These are phyloP conservation scores for Lepisosteus oculatus DNA, from an alignment of 2,113 vertebrate species.

Conservation along the genomic window DNA sequence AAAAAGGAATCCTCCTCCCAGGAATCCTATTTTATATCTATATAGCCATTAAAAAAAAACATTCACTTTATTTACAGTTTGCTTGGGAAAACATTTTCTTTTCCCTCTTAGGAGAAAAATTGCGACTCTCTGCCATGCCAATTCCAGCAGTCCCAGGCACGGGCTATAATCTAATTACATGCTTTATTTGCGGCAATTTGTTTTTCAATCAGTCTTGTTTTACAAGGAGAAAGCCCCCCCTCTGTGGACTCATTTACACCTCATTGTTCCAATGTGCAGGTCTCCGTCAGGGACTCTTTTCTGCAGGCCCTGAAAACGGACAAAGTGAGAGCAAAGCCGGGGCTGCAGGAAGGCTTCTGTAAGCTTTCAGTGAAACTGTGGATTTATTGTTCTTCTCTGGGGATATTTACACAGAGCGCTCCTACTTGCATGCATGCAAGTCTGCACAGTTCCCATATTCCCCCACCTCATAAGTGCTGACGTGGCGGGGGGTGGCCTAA, in stretches of 20 bases:
- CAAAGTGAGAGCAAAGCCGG: too few relatives aligned
- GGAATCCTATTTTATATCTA: slow-evolving; percentile 5
- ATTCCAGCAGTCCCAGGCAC: slow-evolving; percentile 60
- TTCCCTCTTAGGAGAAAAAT: slow-evolving; percentile 32
- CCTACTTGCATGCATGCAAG: too few relatives aligned
- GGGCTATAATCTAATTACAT: slow-evolving; percentile 96
- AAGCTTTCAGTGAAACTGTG: too few relatives aligned
- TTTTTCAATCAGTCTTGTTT: slow-evolving; percentile 93
- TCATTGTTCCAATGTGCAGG: slow-evolving; percentile 68
- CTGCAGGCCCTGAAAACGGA: slow-evolving; percentile 38
- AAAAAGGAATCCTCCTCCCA: neutral
- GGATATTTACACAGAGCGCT: too few relatives aligned
- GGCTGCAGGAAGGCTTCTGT: too few relatives aligned
- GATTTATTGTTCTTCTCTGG: too few relatives aligned
- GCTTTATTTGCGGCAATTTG: slow-evolving; percentile 98
- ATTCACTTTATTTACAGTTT: slow-evolving; percentile 22
- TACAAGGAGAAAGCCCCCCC: slow-evolving; percentile 77
- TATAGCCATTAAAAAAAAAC: slow-evolving; percentile 29
- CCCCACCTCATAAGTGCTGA: neutral
- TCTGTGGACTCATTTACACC: slow-evolving; percentile 73
- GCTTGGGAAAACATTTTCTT: slow-evolving; percentile 14
- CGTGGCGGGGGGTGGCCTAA: too few relatives aligned
- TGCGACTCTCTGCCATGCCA: slow-evolving; percentile 41
- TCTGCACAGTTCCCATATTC: neutral
- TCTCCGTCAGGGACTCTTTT: slow-evolving; percentile 43